phyloP scores from a whole-genome alignment of 2,113 vertebrate species.

The Myrmecophaga tridactyla region DNA sequence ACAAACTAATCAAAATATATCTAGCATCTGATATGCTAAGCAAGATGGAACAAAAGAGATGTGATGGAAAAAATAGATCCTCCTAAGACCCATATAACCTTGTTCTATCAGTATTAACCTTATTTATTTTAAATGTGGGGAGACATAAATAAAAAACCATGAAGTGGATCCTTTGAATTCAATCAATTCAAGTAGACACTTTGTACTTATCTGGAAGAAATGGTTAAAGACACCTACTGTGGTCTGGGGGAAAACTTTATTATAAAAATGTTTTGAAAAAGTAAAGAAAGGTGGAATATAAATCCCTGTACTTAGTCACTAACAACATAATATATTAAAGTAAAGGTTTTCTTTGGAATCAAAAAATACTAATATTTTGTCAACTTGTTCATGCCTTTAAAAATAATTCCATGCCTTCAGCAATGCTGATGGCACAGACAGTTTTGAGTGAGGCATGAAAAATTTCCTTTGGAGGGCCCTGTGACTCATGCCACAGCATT shows the following conservation, averaged over 20 bases:
- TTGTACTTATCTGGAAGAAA: not conserved
- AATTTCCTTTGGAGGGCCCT: not conserved
- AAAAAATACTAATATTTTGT: conserved; percentile 43
- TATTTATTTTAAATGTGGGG: conserved; percentile 78
- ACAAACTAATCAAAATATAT: conserved; percentile 88
- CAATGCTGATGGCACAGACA: not conserved
- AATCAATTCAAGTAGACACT: conserved; percentile 21
- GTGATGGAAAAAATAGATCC: conserved; percentile 76
- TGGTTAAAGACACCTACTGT: not conserved
- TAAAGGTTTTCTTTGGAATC: conserved; percentile 40
- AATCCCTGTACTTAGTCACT: not conserved
- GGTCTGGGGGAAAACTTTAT: not conserved
- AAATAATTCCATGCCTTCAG: conserved; percentile 27
- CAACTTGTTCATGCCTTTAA: conserved; percentile 29
- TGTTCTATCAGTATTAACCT: conserved; percentile 72
- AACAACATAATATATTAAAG: conserved; percentile 30
- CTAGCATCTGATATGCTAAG: conserved; percentile 84
- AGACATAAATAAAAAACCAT: conserved; percentile 61
- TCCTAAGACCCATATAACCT: conserved; percentile 71
- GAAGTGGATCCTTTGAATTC: conserved; percentile 58
- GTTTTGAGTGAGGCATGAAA: not conserved
- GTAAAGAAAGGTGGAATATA: conserved; percentile 12
- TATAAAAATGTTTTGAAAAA: conserved; percentile 46
- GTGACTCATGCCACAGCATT: not conserved
- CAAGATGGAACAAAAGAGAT: conserved; percentile 76